Evolutionary conservation across 2,888 invertebrate species (phyloP).

Genomic region (Himalopsyche tibetana): DNA sequence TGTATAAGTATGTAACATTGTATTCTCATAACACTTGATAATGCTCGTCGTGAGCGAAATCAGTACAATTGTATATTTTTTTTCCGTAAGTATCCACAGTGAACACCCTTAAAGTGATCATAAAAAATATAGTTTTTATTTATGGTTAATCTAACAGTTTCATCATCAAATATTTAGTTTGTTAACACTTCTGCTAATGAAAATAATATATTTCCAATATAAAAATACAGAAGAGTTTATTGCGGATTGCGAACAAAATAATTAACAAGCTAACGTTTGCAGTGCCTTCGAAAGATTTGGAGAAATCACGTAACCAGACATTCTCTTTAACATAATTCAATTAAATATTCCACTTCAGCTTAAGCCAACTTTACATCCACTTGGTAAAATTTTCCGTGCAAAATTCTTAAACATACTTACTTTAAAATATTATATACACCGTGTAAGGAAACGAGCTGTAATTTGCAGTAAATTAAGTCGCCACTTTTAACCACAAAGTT

Average conservation of each 20-base stretch:
- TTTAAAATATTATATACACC: conserved; percentile 23
- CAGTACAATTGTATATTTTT: too few relatives aligned
- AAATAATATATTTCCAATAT: background rate
- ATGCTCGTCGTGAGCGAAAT: too few relatives aligned
- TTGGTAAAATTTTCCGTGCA: conserved; percentile 12
- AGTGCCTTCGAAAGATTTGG: background rate
- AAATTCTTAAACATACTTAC: conserved; percentile 13
- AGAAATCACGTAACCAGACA: conserved; percentile 12
- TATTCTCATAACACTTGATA: too few relatives aligned
- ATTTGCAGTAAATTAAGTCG: too few relatives aligned
- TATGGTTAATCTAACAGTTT: too few relatives aligned
- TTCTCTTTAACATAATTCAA: conserved; percentile 21
- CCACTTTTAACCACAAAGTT: too few relatives aligned
- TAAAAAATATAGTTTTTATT: too few relatives aligned
- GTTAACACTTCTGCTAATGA: too few relatives aligned
- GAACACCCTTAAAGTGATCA: too few relatives aligned
- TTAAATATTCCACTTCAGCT: conserved; percentile 11
- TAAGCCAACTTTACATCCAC: conserved; percentile 8
- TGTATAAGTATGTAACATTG: too few relatives aligned
- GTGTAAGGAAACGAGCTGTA: background rate
- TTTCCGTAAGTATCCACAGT: too few relatives aligned
- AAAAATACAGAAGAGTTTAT: background rate
- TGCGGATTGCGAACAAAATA: background rate
- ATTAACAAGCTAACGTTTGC: background rate
- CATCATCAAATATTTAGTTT: too few relatives aligned